Percentiles rank a stretch among this genome's conserved stretches.
Conservation (phyloP, 2,113 vertebrate species). For the Ceratotherium simum region DNA sequence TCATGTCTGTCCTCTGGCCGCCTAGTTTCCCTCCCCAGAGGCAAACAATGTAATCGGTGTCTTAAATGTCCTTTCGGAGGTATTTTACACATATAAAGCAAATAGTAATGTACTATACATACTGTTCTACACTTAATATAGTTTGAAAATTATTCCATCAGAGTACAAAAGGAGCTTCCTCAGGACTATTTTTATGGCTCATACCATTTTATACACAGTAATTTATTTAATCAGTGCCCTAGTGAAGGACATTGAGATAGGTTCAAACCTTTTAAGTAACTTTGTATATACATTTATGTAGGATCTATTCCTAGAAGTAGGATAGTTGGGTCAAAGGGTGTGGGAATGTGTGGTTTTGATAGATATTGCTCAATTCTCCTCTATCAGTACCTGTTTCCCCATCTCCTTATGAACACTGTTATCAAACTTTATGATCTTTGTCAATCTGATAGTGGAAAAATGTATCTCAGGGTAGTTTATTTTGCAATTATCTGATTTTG, state of each 20-base stretch:
- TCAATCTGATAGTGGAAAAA: conserved; percentile 30
- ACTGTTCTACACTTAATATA: background rate
- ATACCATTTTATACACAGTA: background rate
- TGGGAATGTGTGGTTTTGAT: background rate
- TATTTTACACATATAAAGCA: conserved; percentile 4
- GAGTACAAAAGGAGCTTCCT: conserved; percentile 8
- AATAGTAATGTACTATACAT: background rate
- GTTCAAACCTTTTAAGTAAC: background rate
- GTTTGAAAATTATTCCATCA: conserved; percentile 34
- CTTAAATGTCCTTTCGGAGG: background rate
- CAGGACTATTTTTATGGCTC: background rate
- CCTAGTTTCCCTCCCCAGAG: background rate
- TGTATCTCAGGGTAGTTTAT: background rate
- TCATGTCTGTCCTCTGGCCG: background rate
- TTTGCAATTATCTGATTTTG: conserved; percentile 22
- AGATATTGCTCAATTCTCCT: background rate
- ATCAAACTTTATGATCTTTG: conserved; percentile 50
- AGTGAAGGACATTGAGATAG: background rate
- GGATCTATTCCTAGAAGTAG: conserved; percentile 18
- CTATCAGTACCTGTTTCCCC: background rate
- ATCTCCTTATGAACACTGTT: background rate
- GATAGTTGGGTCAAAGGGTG: background rate
- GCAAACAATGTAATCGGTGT: background rate
- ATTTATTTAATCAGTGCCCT: background rate
- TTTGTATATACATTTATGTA: background rate